Evolutionary conservation across 92 coral and sea anemone genomes (phyloP).

Genomic region (Siderastrea siderea): DNA sequence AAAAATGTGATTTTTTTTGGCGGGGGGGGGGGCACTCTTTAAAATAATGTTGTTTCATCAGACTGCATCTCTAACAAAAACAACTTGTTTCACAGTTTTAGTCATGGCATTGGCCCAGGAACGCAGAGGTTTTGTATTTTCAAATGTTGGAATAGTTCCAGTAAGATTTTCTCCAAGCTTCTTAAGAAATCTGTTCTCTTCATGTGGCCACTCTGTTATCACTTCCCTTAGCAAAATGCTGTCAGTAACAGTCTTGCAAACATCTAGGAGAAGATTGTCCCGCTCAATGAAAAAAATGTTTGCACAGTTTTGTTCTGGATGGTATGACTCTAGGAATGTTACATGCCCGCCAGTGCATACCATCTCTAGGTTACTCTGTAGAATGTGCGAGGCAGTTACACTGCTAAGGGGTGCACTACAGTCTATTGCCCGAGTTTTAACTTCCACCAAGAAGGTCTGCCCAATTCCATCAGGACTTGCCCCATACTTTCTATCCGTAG

Average conservation of each 20-base stretch:
- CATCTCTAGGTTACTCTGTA: conserved; percentile 54
- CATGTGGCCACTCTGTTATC: conserved; percentile 1
- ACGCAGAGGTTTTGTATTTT: conserved; percentile 28
- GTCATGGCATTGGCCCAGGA: conserved; percentile 48
- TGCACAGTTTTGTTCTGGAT: conserved; percentile 58
- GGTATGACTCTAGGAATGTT: conserved; percentile 55
- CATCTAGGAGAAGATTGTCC: conserved; percentile 44
- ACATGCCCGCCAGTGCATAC: conserved; percentile 52
- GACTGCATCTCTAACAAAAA: conserved; percentile 23
- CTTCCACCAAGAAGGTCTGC: conserved; percentile 48
- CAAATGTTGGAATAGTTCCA: conserved; percentile 48
- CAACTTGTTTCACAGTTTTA: conserved; percentile 37
- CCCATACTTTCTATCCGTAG: conserved; percentile 36
- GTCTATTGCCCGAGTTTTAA: conserved; percentile 40
- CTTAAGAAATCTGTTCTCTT: conserved; percentile 45
- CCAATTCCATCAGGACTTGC: conserved; percentile 54
- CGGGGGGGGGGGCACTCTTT: not conserved
- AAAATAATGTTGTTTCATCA: not conserved
- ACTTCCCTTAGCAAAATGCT: conserved; percentile 9
- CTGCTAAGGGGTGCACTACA: conserved; percentile 48
- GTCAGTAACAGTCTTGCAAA: conserved; percentile 38
- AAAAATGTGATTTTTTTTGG: not conserved
- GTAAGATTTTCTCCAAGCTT: conserved; percentile 43
- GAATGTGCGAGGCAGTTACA: conserved; percentile 43
- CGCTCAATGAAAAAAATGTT: conserved; percentile 41